Percentiles rank a stretch among this genome's conserved stretches.
phyloP scores from a whole-genome alignment of 1,140 invertebrate species.

The Thaumetopoea pityocampa region DNA sequence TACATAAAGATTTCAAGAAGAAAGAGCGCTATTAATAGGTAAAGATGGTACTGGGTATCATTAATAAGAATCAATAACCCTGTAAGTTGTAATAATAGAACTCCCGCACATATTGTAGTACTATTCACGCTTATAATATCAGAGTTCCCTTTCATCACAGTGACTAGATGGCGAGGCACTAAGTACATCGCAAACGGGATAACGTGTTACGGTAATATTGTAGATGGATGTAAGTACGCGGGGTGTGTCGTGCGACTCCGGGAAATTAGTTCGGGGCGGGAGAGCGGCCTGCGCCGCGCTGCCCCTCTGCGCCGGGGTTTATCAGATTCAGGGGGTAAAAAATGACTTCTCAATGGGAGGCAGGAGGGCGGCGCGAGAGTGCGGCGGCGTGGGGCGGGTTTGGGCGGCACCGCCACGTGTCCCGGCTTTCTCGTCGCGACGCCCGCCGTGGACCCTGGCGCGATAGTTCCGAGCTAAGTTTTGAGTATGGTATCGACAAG shows the following conservation, averaged over 20 bases:
- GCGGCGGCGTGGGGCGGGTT: conserved; percentile 52
- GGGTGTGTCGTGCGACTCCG: conserved; percentile 74
- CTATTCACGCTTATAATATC: conserved; percentile 57
- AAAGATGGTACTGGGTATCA: not conserved
- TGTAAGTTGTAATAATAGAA: conserved; percentile 8
- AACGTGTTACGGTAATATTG: conserved; percentile 72
- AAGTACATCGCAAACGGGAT: conserved; percentile 65
- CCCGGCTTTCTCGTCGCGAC: conserved; percentile 41
- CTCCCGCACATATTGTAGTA: not conserved
- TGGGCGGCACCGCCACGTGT: conserved; percentile 64
- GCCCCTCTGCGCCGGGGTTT: conserved; percentile 45
- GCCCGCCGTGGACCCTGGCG: conserved; percentile 34
- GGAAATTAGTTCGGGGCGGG: conserved; percentile 75
- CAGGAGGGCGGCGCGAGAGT: conserved; percentile 39
- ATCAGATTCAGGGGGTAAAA: conserved; percentile 73
- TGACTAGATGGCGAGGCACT: conserved; percentile 62
- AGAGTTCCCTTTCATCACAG: conserved; percentile 53
- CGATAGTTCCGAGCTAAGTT: conserved; percentile 19
- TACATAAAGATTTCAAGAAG: no score
- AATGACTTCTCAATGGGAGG: conserved; percentile 74
- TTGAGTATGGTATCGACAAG: conserved; percentile 12
- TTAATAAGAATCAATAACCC: no score
- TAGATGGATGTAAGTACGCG: conserved; percentile 73
- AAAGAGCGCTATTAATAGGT: no score
- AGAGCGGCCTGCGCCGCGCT: conserved; percentile 44